Evolutionary conservation across 2,797 vertebrate genomes (phyloP).

Genomic region (Columba guinea): DNA sequence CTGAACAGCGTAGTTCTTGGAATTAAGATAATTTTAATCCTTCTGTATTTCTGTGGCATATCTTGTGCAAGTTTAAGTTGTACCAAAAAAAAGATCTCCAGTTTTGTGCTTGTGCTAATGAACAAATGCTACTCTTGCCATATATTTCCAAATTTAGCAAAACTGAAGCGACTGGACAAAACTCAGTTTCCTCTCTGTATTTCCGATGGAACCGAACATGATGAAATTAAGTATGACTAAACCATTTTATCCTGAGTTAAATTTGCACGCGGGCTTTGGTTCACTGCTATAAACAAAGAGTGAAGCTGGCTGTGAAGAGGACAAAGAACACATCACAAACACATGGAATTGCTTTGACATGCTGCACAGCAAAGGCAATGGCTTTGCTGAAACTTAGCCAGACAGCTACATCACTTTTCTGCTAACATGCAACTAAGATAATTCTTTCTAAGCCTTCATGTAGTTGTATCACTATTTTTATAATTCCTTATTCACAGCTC

Average conservation of each 20-base stretch:
- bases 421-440: not conserved
- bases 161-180: not conserved
- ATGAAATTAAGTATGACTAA: not conserved
- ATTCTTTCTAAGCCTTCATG: not conserved
- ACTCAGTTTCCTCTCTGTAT: not conserved
- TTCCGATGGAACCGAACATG: not conserved
- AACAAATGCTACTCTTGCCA: not conserved
- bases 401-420: not conserved
- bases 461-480: not conserved
- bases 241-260: not conserved
- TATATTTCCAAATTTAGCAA: not conserved
- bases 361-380: not conserved
- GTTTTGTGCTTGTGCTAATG: not conserved
- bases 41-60: not conserved
- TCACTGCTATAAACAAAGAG: not conserved
- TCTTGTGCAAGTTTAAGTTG: not conserved
- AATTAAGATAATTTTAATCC: not conserved
- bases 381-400: not conserved
- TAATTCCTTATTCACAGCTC: not conserved
- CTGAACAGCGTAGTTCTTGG: not conserved
- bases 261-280: not conserved
- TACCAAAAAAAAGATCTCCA: not conserved
- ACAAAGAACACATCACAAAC: not conserved
- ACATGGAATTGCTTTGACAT: not conserved
- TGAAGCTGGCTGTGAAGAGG: constrained; percentile 20